Evolutionary conservation across 2,797 vertebrate species (phyloP).

Genomic region (Halcyon badia): DNA sequence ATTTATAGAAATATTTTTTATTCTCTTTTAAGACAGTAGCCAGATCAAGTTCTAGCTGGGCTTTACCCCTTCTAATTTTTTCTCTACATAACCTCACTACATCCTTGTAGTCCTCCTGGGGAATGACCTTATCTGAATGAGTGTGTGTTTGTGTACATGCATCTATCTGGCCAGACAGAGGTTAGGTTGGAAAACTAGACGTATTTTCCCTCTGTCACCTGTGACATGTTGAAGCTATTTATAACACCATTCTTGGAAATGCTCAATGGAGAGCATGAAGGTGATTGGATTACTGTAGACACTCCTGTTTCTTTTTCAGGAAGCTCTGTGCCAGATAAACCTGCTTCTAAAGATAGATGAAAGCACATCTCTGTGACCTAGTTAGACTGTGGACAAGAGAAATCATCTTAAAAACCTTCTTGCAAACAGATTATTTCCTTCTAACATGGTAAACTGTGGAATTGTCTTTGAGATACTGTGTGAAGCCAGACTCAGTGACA

Average conservation of each 20-base stretch:
- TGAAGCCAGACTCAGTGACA: background rate
- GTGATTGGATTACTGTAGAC: background rate
- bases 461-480: background rate
- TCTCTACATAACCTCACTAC: background rate
- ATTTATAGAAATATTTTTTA: background rate
- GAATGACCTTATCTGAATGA: background rate
- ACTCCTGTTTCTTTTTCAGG: slow-evolving; percentile 17
- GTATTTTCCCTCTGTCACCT: slow-evolving; percentile 3
- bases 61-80: background rate
- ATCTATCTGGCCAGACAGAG: background rate
- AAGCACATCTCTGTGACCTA: background rate
- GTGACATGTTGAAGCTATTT: slow-evolving; percentile 27
- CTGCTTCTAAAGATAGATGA: slow-evolving; percentile 18
- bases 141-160: background rate
- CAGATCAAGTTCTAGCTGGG: background rate
- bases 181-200: background rate
- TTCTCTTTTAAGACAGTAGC: background rate
- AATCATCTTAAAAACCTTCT: background rate
- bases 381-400: background rate
- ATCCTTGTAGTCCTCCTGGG: background rate
- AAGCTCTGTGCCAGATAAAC: background rate
- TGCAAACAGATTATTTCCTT: background rate
- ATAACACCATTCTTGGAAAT: slow-evolving; percentile 20
- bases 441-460: background rate
- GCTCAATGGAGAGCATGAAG: background rate